A percentile compares a stretch with the other conserved stretches of the same genome.
Conservation (phyloP, 2,888 invertebrate genomes). For the Brachycybe producta region DNA sequence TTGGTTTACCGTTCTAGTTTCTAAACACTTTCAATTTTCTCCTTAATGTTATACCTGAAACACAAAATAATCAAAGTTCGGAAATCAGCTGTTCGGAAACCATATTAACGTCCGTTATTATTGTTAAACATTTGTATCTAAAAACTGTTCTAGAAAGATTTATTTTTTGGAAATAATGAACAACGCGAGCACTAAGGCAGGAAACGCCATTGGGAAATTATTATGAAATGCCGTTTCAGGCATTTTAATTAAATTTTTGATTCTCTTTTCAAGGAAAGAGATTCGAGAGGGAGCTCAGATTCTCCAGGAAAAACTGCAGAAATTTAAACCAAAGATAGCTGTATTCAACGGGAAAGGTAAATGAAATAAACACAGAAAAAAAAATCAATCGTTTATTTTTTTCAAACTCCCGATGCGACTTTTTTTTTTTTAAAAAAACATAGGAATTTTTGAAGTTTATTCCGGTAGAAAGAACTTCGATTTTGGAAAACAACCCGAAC, state of each 20-base stretch:
- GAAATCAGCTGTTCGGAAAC: too few species aligned
- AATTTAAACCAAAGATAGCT: constrained; percentile 88
- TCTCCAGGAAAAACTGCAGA: constrained; percentile 74
- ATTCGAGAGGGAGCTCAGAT: constrained; percentile 54
- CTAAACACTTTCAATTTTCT: too few species aligned
- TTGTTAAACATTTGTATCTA: too few species aligned
- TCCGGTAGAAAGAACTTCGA: constrained; percentile 94
- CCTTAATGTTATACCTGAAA: too few species aligned
- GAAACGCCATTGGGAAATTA: too few species aligned
- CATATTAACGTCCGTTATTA: too few species aligned
- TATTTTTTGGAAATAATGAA: too few species aligned
- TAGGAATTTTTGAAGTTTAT: constrained; percentile 84
- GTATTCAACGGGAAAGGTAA: constrained; percentile 92
- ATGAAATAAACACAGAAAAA: too few species aligned
- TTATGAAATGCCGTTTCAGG: background rate
- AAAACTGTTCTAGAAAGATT: too few species aligned
- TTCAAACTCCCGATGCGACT: background rate
- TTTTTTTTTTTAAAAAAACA: background rate
- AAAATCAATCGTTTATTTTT: background rate
- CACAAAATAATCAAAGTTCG: too few species aligned
- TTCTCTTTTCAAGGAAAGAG: constrained; percentile 32
- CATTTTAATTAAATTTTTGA: background rate
- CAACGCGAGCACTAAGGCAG: too few species aligned
- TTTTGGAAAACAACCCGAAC: constrained; percentile 88
- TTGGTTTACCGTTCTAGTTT: too few species aligned